Evolutionary conservation across 2,797 vertebrate species (phyloP).

Genomic region (Acanthornis magna): DNA sequence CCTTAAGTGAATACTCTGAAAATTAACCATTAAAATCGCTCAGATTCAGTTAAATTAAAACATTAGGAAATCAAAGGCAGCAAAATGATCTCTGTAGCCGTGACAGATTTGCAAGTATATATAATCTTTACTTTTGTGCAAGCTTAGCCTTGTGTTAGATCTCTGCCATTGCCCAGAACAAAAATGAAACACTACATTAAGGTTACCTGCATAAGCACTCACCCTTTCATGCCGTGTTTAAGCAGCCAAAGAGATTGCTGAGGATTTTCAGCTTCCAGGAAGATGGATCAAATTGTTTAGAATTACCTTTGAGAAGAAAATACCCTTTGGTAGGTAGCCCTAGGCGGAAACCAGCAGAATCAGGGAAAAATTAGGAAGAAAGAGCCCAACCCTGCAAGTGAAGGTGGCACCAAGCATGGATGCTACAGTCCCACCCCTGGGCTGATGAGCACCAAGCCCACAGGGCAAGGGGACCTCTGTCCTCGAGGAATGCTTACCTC

Average conservation of each 20-base stretch:
- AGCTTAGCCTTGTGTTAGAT: background rate
- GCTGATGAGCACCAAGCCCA: no score
- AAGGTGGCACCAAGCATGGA: background rate
- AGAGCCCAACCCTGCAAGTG: background rate
- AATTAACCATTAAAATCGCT: background rate
- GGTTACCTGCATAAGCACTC: background rate
- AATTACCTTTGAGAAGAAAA: background rate
- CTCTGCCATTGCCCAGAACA: background rate
- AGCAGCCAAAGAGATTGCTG: background rate
- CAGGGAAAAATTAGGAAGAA: background rate
- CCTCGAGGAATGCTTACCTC: rapidly evolving
- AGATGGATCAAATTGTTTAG: background rate
- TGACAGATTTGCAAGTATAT: background rate
- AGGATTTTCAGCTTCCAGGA: background rate
- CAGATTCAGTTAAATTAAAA: background rate
- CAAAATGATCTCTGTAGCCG: background rate
- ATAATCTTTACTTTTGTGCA: background rate
- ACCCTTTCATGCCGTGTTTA: background rate
- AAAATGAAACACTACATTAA: background rate
- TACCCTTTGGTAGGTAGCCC: background rate
- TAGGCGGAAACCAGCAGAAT: background rate
- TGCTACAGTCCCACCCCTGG: rapidly evolving
- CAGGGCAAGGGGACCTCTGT: background rate
- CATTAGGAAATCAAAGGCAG: background rate
- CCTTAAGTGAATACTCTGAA: background rate